A percentile compares a stretch with the other conserved stretches of the same genome.
These are phyloP conservation scores for Nymphalis polychloros DNA, from an alignment of 2,888 invertebrate genomes.

Conservation along the genomic window DNA sequence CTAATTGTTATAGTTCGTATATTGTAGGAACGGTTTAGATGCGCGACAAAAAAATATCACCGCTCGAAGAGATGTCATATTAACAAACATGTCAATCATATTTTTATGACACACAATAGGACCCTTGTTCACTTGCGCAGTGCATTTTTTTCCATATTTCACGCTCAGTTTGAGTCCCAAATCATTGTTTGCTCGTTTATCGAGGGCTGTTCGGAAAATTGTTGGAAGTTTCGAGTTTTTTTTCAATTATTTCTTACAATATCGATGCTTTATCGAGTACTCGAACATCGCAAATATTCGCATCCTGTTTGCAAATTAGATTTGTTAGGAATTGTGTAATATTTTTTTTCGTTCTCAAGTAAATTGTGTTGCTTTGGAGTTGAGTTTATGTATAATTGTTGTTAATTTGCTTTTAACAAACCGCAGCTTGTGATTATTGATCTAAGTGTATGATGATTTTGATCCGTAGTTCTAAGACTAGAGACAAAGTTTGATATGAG, in stretches of 20 bases:
- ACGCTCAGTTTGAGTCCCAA: slow-evolving; percentile 69
- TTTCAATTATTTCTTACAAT: slow-evolving; percentile 50
- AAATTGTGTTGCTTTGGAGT: slow-evolving; percentile 1
- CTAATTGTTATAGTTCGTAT: slow-evolving; percentile 32
- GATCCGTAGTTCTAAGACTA: no score
- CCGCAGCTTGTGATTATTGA: background rate
- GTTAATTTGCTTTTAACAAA: background rate
- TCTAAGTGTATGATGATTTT: background rate
- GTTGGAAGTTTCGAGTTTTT: slow-evolving; percentile 45
- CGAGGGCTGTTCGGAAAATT: slow-evolving; percentile 40
- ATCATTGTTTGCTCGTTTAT: slow-evolving; percentile 52
- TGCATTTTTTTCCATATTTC: slow-evolving; percentile 70
- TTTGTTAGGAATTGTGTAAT: slow-evolving; percentile 21
- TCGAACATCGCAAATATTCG: slow-evolving; percentile 54
- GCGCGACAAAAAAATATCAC: slow-evolving; percentile 81
- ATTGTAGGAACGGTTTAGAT: slow-evolving; percentile 51
- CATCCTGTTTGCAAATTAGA: slow-evolving; percentile 58
- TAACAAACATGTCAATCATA: slow-evolving; percentile 82
- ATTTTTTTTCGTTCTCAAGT: slow-evolving; percentile 10
- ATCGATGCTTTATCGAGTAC: slow-evolving; percentile 53
- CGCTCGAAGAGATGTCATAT: slow-evolving; percentile 80
- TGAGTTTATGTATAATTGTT: background rate
- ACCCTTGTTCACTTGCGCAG: slow-evolving; percentile 76
- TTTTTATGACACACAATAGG: slow-evolving; percentile 78
- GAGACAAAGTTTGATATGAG: no score